Percentiles rank a stretch among this genome's conserved stretches.
Evolutionary conservation across 2,113 vertebrate genomes (phyloP).

Genomic region (Piliocolobus tephrosceles): DNA sequence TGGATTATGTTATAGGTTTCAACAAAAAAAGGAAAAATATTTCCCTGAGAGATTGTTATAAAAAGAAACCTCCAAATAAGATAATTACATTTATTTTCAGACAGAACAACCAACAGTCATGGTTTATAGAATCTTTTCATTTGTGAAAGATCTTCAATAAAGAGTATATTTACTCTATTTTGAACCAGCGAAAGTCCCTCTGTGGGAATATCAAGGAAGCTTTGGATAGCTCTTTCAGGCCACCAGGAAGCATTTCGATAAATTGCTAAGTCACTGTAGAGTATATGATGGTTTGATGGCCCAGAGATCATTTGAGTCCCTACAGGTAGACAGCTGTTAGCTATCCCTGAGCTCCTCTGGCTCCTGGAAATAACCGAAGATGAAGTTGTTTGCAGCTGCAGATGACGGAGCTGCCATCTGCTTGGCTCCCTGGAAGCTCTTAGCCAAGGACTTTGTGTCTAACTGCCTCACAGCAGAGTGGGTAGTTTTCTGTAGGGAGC

Average conservation of each 20-base stretch:
- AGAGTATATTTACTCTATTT: constrained; percentile 19
- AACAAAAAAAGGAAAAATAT: constrained; percentile 21
- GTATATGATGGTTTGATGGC: constrained; percentile 39
- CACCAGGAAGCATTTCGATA: constrained; percentile 30
- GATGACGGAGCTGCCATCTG: constrained; percentile 74
- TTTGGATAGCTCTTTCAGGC: neutral
- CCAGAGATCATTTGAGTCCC: constrained; percentile 64
- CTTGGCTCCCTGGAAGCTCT: constrained; percentile 63
- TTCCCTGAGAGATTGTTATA: constrained; percentile 23
- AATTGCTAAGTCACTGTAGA: constrained; percentile 58
- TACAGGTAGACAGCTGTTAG: constrained; percentile 75
- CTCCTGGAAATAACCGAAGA: constrained; percentile 70
- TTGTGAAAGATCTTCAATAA: constrained; percentile 24
- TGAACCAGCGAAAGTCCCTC: neutral
- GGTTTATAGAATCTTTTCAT: constrained; percentile 21
- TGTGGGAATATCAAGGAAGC: neutral
- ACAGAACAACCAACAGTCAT: neutral
- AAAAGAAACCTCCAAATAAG: constrained; percentile 11
- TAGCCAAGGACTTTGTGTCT: constrained; percentile 68
- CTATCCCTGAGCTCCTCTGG: constrained; percentile 48
- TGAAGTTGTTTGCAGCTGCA: constrained; percentile 79
- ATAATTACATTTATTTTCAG: constrained; percentile 32
- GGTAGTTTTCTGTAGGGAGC: constrained; percentile 60
- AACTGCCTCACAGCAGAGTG: constrained; percentile 41
- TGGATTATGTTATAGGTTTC: constrained; percentile 11